Base-by-base conservation (phyloP, 2,888 invertebrate species). In the Ichneumoninae sp. region DNA sequence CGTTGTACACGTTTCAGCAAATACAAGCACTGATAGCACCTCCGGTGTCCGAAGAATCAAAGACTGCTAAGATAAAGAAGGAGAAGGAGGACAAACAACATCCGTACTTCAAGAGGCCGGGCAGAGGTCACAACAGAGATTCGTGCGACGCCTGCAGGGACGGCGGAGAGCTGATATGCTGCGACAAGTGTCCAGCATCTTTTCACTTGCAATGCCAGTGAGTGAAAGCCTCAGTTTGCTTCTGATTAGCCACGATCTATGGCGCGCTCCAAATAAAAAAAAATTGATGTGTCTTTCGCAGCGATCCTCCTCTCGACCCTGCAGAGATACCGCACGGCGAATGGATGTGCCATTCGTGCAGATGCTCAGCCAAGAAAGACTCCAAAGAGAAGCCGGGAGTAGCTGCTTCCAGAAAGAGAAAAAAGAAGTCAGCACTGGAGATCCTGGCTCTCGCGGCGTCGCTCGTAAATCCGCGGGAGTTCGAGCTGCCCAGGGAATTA, bases 131-230 rank as follows among this genome's bases (percentile, higher is more conserved):
- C 91, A 98, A 98, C 94, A 98, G 97, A 92, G 98, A 99, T 92
- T 96, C 96, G 87, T 99, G 99, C 92, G 98, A 98, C 94, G 97
- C 98, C 77, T 99, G 99, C 93, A 96, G 97, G 76, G 99, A 99
- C 95, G 98, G 98, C 47, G 99, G 99, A 2, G 98, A 98, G 94
- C 95, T 99, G 52, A 96, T 99, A 82, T 99, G 98, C 94, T 99
- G 99, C 93, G 99, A 99, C 94, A 96, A 97, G 86, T 99, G 99
- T 91, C 98, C 98, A 0, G 98, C 98, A 44, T 98, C 98, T 86
- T 99, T 99, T 94, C 99, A 99, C 94, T 95, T 98, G 83, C 96
- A 97, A 89, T 99, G 99, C 96, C 98, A 99, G 98, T 98, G 94
- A 96, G 96, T 63, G 10, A 13, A 16, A 47, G 10, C 47, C 30